phyloP scores from a whole-genome alignment of 2,113 vertebrate species.

The Eulemur rufifrons region DNA sequence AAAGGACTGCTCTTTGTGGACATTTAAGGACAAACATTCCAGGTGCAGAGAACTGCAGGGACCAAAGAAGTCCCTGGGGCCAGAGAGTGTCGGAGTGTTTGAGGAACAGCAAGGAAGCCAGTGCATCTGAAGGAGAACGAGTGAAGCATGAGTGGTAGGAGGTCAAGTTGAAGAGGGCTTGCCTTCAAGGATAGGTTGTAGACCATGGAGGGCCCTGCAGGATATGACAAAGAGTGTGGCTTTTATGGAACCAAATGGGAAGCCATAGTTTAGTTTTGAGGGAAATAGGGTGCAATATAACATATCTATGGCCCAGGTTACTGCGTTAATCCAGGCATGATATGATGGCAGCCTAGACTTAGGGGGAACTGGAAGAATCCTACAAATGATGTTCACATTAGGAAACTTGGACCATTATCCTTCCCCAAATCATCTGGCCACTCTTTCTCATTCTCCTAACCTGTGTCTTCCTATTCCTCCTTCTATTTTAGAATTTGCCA shows the following conservation, averaged over 20 bases:
- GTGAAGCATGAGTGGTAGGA: background rate
- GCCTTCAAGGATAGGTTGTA: background rate
- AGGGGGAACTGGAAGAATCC: background rate
- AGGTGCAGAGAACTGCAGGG: background rate
- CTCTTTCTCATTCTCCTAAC: background rate
- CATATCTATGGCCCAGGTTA: background rate
- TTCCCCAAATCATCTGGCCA: background rate
- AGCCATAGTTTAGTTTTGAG: background rate
- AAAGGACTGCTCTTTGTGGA: background rate
- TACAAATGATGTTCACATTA: rapidly evolving
- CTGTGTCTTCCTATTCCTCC: background rate
- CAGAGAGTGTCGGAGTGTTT: rapidly evolving
- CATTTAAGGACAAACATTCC: background rate
- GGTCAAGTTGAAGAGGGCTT: background rate
- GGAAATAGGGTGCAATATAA: background rate
- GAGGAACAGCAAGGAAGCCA: background rate
- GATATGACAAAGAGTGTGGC: background rate
- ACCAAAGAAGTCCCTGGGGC: too few relatives aligned
- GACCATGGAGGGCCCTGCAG: rapidly evolving
- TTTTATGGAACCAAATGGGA: background rate
- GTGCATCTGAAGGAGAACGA: background rate
- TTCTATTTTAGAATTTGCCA: background rate
- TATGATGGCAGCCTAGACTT: background rate
- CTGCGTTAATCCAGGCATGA: background rate
- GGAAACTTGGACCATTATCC: background rate